These are phyloP conservation scores for Mythimna pallens DNA, from an alignment of 2,888 invertebrate genomes.

Conservation along the genomic window DNA sequence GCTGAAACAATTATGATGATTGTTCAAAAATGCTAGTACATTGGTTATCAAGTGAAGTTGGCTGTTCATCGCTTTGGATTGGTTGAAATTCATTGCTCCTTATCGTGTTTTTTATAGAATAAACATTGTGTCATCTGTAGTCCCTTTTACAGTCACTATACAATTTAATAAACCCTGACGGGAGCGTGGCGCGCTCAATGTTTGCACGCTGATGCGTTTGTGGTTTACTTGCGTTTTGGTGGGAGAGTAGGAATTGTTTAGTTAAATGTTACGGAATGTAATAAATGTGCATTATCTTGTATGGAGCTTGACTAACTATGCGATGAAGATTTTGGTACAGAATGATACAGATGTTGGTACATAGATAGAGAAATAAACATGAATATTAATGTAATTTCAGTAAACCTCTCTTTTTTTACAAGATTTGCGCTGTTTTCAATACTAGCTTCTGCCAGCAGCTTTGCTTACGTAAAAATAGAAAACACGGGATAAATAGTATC, in stretches of 20 bases:
- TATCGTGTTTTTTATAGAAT: no score
- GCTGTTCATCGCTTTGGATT: no score
- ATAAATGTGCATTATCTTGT: neutral
- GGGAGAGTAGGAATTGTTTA: slow-evolving; percentile 8
- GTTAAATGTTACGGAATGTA: slow-evolving; percentile 3
- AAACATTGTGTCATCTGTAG: neutral
- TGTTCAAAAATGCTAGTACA: no score
- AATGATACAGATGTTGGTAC: neutral
- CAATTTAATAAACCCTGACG: slow-evolving; percentile 60
- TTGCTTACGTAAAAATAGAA: no score
- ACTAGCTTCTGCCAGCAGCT: no score
- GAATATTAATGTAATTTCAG: neutral
- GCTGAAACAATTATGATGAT: no score
- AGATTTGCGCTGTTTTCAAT: no score
- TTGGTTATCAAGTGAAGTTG: no score
- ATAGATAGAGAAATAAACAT: neutral
- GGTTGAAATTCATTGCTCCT: no score
- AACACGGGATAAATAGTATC: no score
- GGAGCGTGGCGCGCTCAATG: slow-evolving; percentile 20
- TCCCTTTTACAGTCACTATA: slow-evolving; percentile 17
- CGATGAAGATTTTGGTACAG: neutral
- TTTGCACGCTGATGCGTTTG: slow-evolving; percentile 33
- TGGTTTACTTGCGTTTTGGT: slow-evolving; percentile 34
- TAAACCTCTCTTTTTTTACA: no score
- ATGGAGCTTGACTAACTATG: neutral